Conservation (phyloP, 2,113 vertebrate species). For the Eptesicus fuscus region DNA sequence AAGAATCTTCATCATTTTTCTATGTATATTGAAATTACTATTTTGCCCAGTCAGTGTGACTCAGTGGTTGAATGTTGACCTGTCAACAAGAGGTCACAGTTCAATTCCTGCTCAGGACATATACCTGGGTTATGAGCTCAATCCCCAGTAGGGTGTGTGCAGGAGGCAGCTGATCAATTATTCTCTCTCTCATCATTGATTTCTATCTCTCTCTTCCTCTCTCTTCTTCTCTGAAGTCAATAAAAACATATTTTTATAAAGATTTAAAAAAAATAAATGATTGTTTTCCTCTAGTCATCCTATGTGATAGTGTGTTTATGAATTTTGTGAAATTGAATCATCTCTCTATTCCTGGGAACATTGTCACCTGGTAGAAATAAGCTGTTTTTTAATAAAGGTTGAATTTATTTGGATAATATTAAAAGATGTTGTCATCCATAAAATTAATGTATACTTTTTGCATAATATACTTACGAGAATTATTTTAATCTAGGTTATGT, state of each 20-base stretch:
- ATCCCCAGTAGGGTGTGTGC: too few relatives aligned
- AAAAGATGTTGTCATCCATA: not conserved
- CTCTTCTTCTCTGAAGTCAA: too few relatives aligned
- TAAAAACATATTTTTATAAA: too few relatives aligned
- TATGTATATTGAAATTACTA: not conserved
- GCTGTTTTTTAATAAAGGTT: not conserved
- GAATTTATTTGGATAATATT: not conserved
- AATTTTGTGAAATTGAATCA: constrained; percentile 4
- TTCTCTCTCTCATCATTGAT: too few relatives aligned
- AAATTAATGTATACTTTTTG: not conserved
- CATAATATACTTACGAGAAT: not conserved
- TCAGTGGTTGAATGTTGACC: too few relatives aligned
- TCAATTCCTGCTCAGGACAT: too few relatives aligned
- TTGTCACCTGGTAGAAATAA: not conserved
- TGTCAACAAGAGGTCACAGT: too few relatives aligned
- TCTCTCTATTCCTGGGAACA: not conserved
- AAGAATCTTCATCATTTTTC: not conserved
- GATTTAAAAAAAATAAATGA: not conserved
- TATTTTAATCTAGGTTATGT: not conserved
- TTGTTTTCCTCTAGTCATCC: not conserved
- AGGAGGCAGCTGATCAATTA: too few relatives aligned
- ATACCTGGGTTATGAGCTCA: too few relatives aligned
- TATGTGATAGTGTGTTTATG: not conserved
- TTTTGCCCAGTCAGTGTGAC: not conserved
- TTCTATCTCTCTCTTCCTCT: too few relatives aligned